Conservation (phyloP, 2,888 invertebrate species). For the Chirona hameri region DNA sequence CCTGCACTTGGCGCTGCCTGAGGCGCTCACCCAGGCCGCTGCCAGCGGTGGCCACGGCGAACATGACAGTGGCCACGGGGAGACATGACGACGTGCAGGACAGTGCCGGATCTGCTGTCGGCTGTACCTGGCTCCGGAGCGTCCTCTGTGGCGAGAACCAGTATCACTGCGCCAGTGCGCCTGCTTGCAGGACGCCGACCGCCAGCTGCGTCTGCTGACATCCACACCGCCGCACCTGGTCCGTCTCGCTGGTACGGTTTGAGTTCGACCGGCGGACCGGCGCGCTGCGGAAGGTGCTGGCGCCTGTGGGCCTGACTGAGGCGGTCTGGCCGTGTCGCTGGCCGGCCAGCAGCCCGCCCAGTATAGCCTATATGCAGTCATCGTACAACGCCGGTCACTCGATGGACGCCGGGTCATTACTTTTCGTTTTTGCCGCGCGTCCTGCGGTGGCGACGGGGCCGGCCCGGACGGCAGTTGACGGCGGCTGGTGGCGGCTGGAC, state of each 20-base stretch:
- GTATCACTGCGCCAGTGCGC: conserved; percentile 72
- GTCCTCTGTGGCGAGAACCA: conserved; percentile 72
- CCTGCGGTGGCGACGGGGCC: background rate
- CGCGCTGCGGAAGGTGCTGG: conserved; percentile 73
- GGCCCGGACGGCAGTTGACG: too few species aligned
- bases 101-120: conserved; percentile 69
- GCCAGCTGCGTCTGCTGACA: conserved; percentile 63
- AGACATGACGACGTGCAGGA: too few species aligned
- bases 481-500: too few species aligned
- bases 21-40: too few species aligned
- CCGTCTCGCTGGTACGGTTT: conserved; percentile 73
- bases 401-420: conserved; percentile 82
- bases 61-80: too few species aligned
- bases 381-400: conserved; percentile 79
- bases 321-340: too few species aligned
- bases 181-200: conserved; percentile 69
- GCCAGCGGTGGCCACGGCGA: too few species aligned
- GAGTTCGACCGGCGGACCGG: conserved; percentile 65
- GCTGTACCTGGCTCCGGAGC: conserved; percentile 72
- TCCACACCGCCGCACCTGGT: conserved; percentile 75
- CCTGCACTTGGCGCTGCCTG: too few species aligned
- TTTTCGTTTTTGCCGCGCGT: conserved; percentile 66
- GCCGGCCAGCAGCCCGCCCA: too few species aligned
- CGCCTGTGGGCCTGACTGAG: conserved; percentile 47
- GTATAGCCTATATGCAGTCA: too few species aligned